A percentile compares a stretch with the other conserved stretches of the same genome.
Conservation (phyloP, 2,888 invertebrate species). For the Holacanthella duospinosa region DNA sequence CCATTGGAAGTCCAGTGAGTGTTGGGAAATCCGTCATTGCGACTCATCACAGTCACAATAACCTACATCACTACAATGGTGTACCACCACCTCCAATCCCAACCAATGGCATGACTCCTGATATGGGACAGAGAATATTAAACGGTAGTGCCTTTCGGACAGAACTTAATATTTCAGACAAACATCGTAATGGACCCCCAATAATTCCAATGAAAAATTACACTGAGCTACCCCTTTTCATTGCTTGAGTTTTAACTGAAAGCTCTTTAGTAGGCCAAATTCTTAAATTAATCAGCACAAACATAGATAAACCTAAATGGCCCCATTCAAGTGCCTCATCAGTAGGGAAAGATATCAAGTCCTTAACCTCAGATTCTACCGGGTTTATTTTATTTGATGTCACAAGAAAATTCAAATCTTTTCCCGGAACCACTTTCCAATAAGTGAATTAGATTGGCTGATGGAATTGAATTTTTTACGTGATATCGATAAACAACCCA, state of each 20-base stretch:
- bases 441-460: no score
- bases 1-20: conserved; percentile 12
- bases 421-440: no score
- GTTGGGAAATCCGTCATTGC: neutral
- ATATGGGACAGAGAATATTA: conserved; percentile 17
- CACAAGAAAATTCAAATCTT: no score
- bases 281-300: no score
- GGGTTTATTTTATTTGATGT: no score
- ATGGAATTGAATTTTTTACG: no score
- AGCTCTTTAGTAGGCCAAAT: no score
- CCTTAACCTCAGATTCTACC: no score
- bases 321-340: no score
- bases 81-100: conserved; percentile 10
- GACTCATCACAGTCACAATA: neutral
- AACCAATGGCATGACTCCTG: conserved; percentile 12
- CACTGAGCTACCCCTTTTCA: conserved; percentile 29
- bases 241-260: conserved; percentile 24
- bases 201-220: conserved; percentile 23
- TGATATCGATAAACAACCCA: no score
- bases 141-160: conserved; percentile 19
- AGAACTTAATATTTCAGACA: conserved; percentile 22
- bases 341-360: no score
- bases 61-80: conserved; percentile 11
- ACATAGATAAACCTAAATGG: no score
- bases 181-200: conserved; percentile 17